Base-by-base conservation (phyloP, 1,140 invertebrate species). In the Drosophila albomicans region DNA sequence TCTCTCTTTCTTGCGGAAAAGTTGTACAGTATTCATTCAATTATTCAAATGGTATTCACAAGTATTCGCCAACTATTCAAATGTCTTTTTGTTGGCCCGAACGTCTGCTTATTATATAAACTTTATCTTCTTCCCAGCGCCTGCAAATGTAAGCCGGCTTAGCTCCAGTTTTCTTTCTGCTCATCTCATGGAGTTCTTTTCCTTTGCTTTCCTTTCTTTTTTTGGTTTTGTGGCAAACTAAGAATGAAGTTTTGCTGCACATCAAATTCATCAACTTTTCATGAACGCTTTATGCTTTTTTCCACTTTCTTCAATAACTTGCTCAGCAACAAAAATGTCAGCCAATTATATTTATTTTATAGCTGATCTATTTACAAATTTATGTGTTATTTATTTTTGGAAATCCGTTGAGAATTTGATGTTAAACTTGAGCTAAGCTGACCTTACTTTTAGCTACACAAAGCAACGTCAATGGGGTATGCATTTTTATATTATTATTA, bases 21-120 rank as follows among this genome's bases (percentile, higher is more conserved):
- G 28, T 32, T 43, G 41, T 13, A 35, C 35, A 35, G 8, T 54
- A 6, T 54, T 13, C 11, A 32, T 32, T 54, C 51, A 54, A 54
- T 54, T 54, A 54, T 54, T 54, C 51, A 54, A 54, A 54, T 54
- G 28, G n/a, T 35, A 54, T 35, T 32, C 51, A 54, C 30, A 54
- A 54, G 28, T 35, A 35, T 32, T 48, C 13, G 2, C 51, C 30
- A 54, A 54, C 28, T 54, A 54, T 54, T 54, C 30, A 54, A 54
- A 54, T 15, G 28, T 35, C 13, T 13, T 43, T 13, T n/a, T 25
- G 20, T 25, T 25, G 20, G 20, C 20, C 10, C 25, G 20, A 51
- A 16, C 10, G 48, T 51, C n/a, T 13, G 30, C 51, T 54, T 35
- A 54, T 54, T 54, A 54, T 35, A n/a, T 52, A 52, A 52, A 52